Conservation (phyloP, 2,888 invertebrate genomes). For the Eudemis profundana region DNA sequence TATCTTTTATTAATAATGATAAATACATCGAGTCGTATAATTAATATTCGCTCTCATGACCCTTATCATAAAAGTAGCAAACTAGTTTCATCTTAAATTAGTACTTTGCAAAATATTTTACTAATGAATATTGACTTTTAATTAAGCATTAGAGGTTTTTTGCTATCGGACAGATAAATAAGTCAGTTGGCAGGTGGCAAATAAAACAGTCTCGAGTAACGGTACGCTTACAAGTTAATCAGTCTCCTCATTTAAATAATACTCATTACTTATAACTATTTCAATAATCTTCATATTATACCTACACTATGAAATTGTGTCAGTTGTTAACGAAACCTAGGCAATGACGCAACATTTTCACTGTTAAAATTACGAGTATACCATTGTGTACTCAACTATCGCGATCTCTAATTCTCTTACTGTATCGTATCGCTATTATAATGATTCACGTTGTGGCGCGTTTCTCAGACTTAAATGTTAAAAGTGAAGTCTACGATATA, state of each 20-base stretch:
- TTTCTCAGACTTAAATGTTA: neutral
- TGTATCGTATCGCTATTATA: too few species aligned
- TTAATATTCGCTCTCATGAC: conserved; percentile 21
- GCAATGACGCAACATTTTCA: too few species aligned
- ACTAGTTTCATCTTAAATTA: conserved; percentile 27
- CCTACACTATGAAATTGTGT: conserved; percentile 47
- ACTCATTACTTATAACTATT: conserved; percentile 10
- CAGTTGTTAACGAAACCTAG: too few species aligned
- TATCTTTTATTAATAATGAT: conserved; percentile 3
- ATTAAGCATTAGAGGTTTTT: conserved; percentile 37
- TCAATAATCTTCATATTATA: conserved; percentile 14
- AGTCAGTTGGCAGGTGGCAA: conserved; percentile 12
- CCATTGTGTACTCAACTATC: too few species aligned
- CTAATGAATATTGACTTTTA: conserved; percentile 41
- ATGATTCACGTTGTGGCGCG: too few species aligned
- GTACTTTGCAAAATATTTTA: conserved; percentile 23
- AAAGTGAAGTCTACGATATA: conserved; percentile 2
- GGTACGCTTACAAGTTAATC: conserved; percentile 51
- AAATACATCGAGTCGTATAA: conserved; percentile 26
- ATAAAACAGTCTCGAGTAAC: conserved; percentile 47
- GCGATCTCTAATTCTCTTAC: too few species aligned
- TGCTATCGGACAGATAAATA: conserved; percentile 19
- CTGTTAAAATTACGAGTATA: too few species aligned
- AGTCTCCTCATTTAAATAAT: conserved; percentile 41
- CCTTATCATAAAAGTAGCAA: conserved; percentile 26